phyloP scores from a whole-genome alignment of 2,888 invertebrate genomes.

The Platynereis dumerilii region DNA sequence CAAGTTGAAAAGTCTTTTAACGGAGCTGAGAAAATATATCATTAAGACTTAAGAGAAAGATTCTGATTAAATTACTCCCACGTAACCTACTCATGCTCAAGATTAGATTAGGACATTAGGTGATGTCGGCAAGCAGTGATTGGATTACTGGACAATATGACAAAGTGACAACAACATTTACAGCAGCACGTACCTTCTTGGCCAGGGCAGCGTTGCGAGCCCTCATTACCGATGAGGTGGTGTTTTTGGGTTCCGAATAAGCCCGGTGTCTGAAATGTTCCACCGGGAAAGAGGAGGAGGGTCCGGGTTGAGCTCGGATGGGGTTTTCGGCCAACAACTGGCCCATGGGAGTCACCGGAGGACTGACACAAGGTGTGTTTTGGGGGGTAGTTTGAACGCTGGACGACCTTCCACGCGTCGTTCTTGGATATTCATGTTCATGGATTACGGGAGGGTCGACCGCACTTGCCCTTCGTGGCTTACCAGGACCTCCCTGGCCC shows the following conservation, averaged over 20 bases:
- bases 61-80: too few species aligned
- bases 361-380: neutral
- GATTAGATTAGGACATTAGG: too few species aligned
- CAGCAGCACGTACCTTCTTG: neutral
- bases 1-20: too few species aligned
- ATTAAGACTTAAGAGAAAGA: too few species aligned
- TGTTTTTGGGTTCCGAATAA: constrained; percentile 34
- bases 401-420: neutral
- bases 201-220: constrained; percentile 14
- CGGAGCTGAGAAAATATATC: too few species aligned
- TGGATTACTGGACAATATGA: too few species aligned
- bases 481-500: neutral
- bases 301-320: constrained; percentile 17
- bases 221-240: neutral
- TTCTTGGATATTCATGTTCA: neutral
- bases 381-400: neutral
- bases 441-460: neutral
- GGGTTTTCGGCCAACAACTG: constrained; percentile 49
- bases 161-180: too few species aligned
- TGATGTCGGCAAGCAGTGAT: too few species aligned
- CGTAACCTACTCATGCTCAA: too few species aligned
- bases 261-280: constrained; percentile 39
- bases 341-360: constrained; percentile 51
- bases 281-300: constrained; percentile 25
- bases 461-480: neutral